Evolutionary conservation across 2,797 vertebrate genomes (phyloP).

Genomic region (Muscicapa comitata): DNA sequence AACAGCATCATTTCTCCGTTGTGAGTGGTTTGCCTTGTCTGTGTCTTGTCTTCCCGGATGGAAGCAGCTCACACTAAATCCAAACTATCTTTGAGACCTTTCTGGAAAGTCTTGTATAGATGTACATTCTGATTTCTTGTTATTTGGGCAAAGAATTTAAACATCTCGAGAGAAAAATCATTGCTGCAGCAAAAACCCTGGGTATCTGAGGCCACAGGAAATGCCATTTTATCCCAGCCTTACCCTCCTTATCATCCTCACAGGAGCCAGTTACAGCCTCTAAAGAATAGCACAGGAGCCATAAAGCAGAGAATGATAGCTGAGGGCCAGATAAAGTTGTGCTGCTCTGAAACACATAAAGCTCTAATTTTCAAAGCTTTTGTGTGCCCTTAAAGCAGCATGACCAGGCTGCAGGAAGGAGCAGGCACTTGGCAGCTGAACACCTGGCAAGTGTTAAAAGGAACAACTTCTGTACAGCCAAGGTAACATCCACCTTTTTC

Average conservation of each 20-base stretch:
- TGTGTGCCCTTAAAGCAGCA: background rate
- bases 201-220: background rate
- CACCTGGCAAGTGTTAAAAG: background rate
- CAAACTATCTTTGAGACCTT: background rate
- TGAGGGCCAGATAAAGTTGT: background rate
- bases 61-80: background rate
- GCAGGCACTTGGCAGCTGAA: background rate
- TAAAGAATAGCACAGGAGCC: background rate
- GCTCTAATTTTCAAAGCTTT: background rate
- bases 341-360: background rate
- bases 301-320: background rate
- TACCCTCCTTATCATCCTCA: background rate
- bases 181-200: background rate
- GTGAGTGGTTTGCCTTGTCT: background rate
- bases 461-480: background rate
- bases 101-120: background rate
- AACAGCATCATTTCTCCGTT: accelerated
- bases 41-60: background rate
- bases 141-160: background rate
- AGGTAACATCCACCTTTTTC: background rate
- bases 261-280: background rate
- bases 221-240: background rate
- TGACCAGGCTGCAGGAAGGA: background rate
- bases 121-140: background rate
- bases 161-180: background rate